Conservation (phyloP, 2,113 vertebrate species). For the Dryoscopus gambensis region DNA sequence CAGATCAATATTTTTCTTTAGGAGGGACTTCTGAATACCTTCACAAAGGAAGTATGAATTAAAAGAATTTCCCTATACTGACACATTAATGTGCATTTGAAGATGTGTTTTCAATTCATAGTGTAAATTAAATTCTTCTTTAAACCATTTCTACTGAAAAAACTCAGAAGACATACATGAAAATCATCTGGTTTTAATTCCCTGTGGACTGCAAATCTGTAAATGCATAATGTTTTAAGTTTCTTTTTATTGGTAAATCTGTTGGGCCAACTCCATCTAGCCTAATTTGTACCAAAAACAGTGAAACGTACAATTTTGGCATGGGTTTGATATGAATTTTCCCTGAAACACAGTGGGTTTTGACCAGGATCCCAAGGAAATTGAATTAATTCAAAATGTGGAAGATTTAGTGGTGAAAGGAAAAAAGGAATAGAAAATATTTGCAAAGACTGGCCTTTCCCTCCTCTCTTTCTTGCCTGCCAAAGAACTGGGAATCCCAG, state of each 20-base stretch:
- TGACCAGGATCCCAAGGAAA: conserved; percentile 2
- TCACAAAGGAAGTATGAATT: not conserved
- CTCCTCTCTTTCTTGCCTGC: not conserved
- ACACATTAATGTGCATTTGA: not conserved
- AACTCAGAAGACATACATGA: not conserved
- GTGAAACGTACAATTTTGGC: not conserved
- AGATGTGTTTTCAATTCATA: not conserved
- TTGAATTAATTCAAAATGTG: not conserved
- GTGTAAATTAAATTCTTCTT: not conserved
- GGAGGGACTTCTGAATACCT: not conserved
- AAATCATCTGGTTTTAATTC: conserved; percentile 8
- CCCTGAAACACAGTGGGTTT: conserved; percentile 24
- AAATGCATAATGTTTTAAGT: not conserved
- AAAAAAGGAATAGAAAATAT: not conserved
- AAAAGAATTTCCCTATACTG: not conserved
- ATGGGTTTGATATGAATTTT: not conserved
- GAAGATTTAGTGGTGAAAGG: not conserved
- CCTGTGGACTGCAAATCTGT: not conserved
- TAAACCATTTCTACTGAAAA: not conserved
- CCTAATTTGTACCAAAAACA: conserved; percentile 37
- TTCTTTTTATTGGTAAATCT: conserved; percentile 18
- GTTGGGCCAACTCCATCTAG: not conserved
- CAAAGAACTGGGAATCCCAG: not conserved
- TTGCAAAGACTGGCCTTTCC: not conserved
- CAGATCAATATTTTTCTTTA: not conserved